phyloP scores from a whole-genome alignment of 2,888 invertebrate species.

The Exocentrus adspersus region DNA sequence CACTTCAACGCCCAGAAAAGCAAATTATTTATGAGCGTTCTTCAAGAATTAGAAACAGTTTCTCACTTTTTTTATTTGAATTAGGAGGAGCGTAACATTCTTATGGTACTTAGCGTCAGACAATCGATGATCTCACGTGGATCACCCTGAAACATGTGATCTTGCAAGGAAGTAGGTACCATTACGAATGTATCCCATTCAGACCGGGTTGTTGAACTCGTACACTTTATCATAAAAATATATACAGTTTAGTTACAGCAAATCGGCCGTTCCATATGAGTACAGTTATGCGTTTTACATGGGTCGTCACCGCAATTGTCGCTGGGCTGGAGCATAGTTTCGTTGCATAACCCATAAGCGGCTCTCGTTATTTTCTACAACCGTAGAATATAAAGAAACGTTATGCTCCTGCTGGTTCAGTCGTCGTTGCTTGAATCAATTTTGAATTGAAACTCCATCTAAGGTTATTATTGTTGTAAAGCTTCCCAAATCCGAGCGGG shows the following conservation, averaged over 20 bases:
- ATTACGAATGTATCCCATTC: conserved; percentile 21
- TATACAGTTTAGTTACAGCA: conserved; percentile 26
- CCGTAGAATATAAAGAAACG: no score
- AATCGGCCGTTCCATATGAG: conserved; percentile 23
- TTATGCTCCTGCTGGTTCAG: no score
- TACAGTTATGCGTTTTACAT: conserved; percentile 22
- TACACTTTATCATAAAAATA: conserved; percentile 24
- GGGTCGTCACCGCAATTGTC: conserved; percentile 19
- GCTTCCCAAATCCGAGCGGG: neutral
- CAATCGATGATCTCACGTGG: neutral
- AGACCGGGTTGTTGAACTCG: conserved; percentile 22
- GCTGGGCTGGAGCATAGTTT: conserved; percentile 6
- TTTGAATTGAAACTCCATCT: no score
- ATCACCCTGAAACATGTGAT: conserved; percentile 7
- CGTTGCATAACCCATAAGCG: conserved; percentile 13
- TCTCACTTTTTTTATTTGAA: no score
- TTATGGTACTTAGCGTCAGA: no score
- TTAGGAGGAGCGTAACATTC: no score
- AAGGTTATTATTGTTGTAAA: no score
- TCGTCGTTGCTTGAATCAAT: no score
- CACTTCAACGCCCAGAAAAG: no score
- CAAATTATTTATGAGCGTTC: no score
- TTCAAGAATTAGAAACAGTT: no score
- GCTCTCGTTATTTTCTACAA: conserved; percentile 7
- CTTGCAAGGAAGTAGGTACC: conserved; percentile 14